Evolutionary conservation across 2,113 vertebrate genomes (phyloP), one percentile per base, ranked within the genome.

Genomic region (Acanthisitta chloris): DNA sequence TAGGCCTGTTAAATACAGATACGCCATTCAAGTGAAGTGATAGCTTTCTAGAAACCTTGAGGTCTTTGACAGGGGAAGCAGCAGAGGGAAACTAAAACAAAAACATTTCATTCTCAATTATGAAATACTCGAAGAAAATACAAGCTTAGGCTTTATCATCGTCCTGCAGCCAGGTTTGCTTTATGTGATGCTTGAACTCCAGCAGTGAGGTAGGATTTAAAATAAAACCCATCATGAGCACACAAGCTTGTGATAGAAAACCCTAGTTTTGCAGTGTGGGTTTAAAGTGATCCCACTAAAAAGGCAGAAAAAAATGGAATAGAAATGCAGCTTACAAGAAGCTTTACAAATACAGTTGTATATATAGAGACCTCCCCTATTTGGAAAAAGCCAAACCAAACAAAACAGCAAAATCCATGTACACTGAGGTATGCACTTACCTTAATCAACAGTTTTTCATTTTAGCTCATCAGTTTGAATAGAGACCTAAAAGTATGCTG

Each of bases 371-470:
- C 7, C 42, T 90, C 17, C 16, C 4, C 46, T 73, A 13, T 18
- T 67, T 3, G 0, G 42, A 52, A 87, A 80, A 93, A 83, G 9
- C 10, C 7, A 2, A 85, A 49, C 20, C 15, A 92, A 86, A 95
- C 17, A 58, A 79, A 94, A 17, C 34, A 79, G 81, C 14, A 86
- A 71, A 54, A 84, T 42, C 69, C 87, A 86, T 84, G 81, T 67
- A 55, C 25, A 38, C 49, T 8, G 71, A 96, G 86, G 94, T 69
- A 76, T 6, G 42, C 9, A 6, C 90, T 94, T 86, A 61, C 61
- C 85, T 95, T 95, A 90, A 97, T 97, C 95, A 96, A 94, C 90
- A 77, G 61, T 82, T 81, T 87, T 96, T 82, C n/a, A 94, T 94
- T 94, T 92, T 57, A 91, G 86, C 90, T 92, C 73, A 85, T 93